Conservation (phyloP, 2,888 invertebrate species). For the Platycheirus albimanus region DNA sequence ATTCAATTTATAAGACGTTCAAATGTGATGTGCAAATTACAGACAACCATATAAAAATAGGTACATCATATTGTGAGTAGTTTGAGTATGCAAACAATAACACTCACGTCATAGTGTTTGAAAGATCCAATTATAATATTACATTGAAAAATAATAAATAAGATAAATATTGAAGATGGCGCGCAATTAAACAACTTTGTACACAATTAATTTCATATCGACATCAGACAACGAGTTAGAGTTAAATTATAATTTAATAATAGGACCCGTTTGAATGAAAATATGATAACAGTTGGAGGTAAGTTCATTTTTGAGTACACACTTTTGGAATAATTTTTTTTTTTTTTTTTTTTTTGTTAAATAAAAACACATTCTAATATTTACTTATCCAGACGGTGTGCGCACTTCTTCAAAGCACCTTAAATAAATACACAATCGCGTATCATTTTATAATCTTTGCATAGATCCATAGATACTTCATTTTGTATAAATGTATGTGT, state of each 20-base stretch:
- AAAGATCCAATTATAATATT: slow-evolving; percentile 10
- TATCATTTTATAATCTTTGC: slow-evolving; percentile 55
- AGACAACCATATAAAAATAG: slow-evolving; percentile 12
- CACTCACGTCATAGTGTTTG: background rate
- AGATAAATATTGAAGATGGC: slow-evolving; percentile 60
- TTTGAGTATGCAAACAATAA: slow-evolving; percentile 32
- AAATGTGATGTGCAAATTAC: slow-evolving; percentile 36
- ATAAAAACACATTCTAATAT: slow-evolving; percentile 54
- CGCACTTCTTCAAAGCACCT: slow-evolving; percentile 71
- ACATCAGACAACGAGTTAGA: slow-evolving; percentile 29
- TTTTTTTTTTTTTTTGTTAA: slow-evolving; percentile 26
- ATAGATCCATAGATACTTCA: slow-evolving; percentile 11
- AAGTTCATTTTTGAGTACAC: slow-evolving; percentile 21
- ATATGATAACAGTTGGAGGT: slow-evolving; percentile 46
- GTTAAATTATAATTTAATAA: slow-evolving; percentile 23
- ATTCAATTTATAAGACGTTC: no score
- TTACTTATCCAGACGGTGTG: slow-evolving; percentile 69
- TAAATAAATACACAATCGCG: slow-evolving; percentile 65
- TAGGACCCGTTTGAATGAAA: slow-evolving; percentile 28
- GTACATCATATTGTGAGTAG: slow-evolving; percentile 38
- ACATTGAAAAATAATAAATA: slow-evolving; percentile 36
- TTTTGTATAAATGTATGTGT: background rate
- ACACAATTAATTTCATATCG: slow-evolving; percentile 59
- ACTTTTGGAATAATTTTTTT: slow-evolving; percentile 12
- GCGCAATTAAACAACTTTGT: slow-evolving; percentile 66